Evolutionary conservation across 2,113 vertebrate species (phyloP).

Genomic region (Rhinichthys klamathensis): DNA sequence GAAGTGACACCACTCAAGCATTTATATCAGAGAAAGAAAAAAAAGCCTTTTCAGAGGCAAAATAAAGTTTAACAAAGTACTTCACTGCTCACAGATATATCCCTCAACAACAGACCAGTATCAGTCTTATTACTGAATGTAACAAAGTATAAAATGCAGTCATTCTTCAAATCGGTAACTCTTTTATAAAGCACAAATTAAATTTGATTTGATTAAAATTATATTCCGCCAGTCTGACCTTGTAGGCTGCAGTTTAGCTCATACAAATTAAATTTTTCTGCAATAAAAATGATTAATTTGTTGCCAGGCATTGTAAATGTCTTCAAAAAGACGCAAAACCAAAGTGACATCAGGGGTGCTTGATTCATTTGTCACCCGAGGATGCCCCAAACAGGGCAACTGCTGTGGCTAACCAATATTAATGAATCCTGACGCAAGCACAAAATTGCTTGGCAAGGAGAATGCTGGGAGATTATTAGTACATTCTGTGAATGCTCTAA

Average conservation of each 20-base stretch:
- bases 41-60: not conserved
- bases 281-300: slow-evolving; percentile 82
- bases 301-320: slow-evolving; percentile 79
- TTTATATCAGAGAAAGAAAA: not conserved
- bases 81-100: slow-evolving; percentile 19
- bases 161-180: slow-evolving; percentile 81
- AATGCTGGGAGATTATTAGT: slow-evolving; percentile 36
- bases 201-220: slow-evolving; percentile 85
- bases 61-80: slow-evolving; percentile 10
- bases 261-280: slow-evolving; percentile 82
- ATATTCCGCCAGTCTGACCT: slow-evolving; percentile 82
- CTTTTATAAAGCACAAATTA: slow-evolving; percentile 84
- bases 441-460: slow-evolving; percentile 42
- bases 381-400: slow-evolving; percentile 35
- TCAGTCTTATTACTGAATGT: slow-evolving; percentile 80
- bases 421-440: slow-evolving; percentile 44
- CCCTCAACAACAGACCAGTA: slow-evolving; percentile 57
- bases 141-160: slow-evolving; percentile 81
- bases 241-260: slow-evolving; percentile 79
- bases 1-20: not conserved
- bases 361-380: slow-evolving; percentile 51
- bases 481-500: slow-evolving; percentile 19
- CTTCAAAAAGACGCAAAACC: slow-evolving; percentile 70
- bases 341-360: slow-evolving; percentile 66
- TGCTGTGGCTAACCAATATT: slow-evolving; percentile 41